These are phyloP conservation scores for Parapristionchus giblindavisi DNA, from an alignment of 2,888 invertebrate species.

Conservation along the genomic window DNA sequence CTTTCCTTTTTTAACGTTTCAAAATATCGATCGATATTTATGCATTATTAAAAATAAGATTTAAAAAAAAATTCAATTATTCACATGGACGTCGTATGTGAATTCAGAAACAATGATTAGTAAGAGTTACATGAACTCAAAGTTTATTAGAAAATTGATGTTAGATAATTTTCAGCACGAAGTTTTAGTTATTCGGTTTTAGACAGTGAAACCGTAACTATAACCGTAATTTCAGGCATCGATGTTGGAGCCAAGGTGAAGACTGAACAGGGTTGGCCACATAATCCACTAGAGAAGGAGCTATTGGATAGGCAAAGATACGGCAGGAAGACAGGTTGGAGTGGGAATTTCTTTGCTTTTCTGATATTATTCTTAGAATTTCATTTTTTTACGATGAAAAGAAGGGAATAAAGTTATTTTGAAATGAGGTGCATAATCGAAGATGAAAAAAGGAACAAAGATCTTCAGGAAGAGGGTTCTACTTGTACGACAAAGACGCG, in stretches of 20 bases:
- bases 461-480: slow-evolving; percentile 56
- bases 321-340: slow-evolving; percentile 59
- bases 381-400: background rate
- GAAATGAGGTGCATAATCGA: background rate
- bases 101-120: too few species aligned
- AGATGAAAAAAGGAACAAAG: background rate
- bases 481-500: slow-evolving; percentile 51
- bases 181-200: too few species aligned
- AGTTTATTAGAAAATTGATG: too few species aligned
- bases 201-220: background rate
- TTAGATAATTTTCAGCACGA: too few species aligned
- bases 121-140: too few species aligned
- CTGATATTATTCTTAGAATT: background rate
- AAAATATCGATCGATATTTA: background rate
- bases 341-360: slow-evolving; percentile 27
- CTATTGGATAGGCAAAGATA: slow-evolving; percentile 47
- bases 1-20: background rate
- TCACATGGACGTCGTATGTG: too few species aligned
- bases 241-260: slow-evolving; percentile 56
- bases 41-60: background rate
- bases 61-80: background rate
- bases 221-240: slow-evolving; percentile 40
- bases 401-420: background rate
- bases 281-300: slow-evolving; percentile 46
- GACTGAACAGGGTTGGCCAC: slow-evolving; percentile 48